Evolutionary conservation across 2,113 vertebrate species (phyloP), one percentile per base, ranked within the genome.

Genomic region (Ifrita kowaldi): DNA sequence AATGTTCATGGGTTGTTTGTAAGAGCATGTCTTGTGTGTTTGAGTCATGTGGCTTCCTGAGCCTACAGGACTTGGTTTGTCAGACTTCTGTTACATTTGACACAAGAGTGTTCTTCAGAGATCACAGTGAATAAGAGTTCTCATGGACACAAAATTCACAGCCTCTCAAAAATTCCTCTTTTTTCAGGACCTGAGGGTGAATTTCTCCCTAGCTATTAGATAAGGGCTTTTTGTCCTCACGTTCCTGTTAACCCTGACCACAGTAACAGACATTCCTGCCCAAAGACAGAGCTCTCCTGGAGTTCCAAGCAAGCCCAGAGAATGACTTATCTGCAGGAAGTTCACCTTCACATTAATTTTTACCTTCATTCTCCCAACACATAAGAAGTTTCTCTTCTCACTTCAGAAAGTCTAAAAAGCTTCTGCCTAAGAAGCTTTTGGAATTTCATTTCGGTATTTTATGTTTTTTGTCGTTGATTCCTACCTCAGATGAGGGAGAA

Each of bases 41-140:
- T 78, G 86, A 96, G 63, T 95, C 76, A 56, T 59, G 17, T 22
- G 71, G 63, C 79, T 92, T 94, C 68, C 69, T 93, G 83, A 90
- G 60, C 89, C 80, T 77, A 86, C 56, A 77, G 83, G 90, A 83
- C 83, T 59, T 37, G 75, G 39, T 87, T 96, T 93, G 67, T 84
- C 82, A 93, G 63, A 83, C 33, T 83, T 83, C 46, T 74, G 50
- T 57, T 92, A 22, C 0, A 18, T 93, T 83, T 80, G 59, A 93
- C 55, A 86, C 20, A 56, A 27, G 49, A 82, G 13, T 33, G 23
- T 81, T 90, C 83, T 92, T 78, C 0, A 0, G 83, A 90, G 55
- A 89, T 59, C 71, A 71, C 64, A 70, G 19, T 20, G 50, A 83
- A 39, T 62, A 33, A 24, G 46, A 88, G 21, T 81, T 83, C 63